A percentile compares a stretch with the other conserved stretches of the same genome.
These are phyloP conservation scores for Thaumatotibia leucotreta DNA, from an alignment of 1,140 invertebrate species.

Conservation along the genomic window DNA sequence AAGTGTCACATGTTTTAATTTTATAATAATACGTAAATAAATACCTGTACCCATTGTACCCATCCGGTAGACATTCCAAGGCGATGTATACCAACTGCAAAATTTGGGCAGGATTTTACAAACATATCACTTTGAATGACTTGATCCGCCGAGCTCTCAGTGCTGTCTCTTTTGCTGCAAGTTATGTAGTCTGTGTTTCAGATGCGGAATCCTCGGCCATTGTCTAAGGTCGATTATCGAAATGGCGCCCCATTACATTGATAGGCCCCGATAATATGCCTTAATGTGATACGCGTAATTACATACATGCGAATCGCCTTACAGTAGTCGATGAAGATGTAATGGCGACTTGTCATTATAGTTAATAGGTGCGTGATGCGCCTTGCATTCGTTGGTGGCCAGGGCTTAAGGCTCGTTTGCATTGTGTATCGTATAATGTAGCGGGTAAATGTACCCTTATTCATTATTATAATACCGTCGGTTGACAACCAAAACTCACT, in stretches of 20 bases:
- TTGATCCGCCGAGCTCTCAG: no score
- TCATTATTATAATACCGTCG: no score
- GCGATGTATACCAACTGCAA: no score
- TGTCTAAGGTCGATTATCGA: constrained; percentile 47
- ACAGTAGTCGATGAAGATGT: constrained; percentile 51
- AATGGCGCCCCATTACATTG: constrained; percentile 50
- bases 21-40: no score
- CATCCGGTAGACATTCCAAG: no score
- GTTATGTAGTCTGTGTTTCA: not conserved
- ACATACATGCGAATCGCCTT: constrained; percentile 26
- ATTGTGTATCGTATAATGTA: no score
- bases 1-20: no score
- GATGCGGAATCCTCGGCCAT: constrained; percentile 20
- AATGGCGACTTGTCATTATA: constrained; percentile 47
- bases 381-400: constrained; percentile 24
- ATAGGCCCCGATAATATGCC: constrained; percentile 45
- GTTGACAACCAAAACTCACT: no score
- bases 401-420: not conserved
- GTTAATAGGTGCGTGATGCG: constrained; percentile 38
- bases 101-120: no score
- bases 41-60: no score
- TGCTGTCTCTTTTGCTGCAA: not conserved
- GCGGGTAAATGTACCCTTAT: no score
- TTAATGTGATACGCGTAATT: constrained; percentile 50
- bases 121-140: no score